A percentile compares a stretch with the other conserved stretches of the same genome.
Evolutionary conservation across 1,140 invertebrate species (phyloP).

Genomic region (Drosophila ironensis): DNA sequence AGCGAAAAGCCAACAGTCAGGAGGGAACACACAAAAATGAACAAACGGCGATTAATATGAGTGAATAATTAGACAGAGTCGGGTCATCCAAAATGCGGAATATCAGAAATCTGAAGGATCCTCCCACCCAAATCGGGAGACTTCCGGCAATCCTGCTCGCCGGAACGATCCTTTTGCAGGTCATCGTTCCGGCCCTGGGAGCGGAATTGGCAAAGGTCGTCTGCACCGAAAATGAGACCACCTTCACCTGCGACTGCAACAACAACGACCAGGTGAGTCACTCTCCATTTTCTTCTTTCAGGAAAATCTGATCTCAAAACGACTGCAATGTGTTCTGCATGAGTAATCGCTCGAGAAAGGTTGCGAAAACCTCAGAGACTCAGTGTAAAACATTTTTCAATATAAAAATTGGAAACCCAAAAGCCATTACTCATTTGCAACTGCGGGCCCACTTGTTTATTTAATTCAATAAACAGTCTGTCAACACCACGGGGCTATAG

Average conservation of each 20-base stretch:
- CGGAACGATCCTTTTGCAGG: background rate
- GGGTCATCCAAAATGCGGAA: conserved; percentile 59
- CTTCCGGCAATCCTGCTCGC: background rate
- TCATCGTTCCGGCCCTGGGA: background rate
- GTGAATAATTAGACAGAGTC: conserved; percentile 16
- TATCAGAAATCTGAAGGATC: conserved; percentile 71
- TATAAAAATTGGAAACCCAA: too few relatives aligned
- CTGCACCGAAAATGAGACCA: conserved; percentile 68
- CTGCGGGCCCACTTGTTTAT: too few relatives aligned
- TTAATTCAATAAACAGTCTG: too few relatives aligned
- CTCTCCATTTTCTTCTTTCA: background rate
- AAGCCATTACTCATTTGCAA: too few relatives aligned
- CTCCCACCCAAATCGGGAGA: conserved; percentile 44
- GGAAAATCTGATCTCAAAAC: too few relatives aligned
- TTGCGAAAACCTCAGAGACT: too few relatives aligned
- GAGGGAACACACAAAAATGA: conserved; percentile 16
- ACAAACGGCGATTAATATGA: conserved; percentile 39
- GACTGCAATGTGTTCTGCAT: too few relatives aligned
- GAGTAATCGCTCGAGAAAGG: too few relatives aligned
- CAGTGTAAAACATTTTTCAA: too few relatives aligned
- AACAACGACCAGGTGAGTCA: conserved; percentile 66
- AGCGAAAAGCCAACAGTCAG: conserved; percentile 2
- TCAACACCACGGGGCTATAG: too few relatives aligned
- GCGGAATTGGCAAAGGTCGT: conserved; percentile 48
- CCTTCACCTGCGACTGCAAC: conserved; percentile 74